Evolutionary conservation across 92 coral and sea anemone species (phyloP), one percentile per base, ranked within the genome.

Genomic region (Actinernus sp.): DNA sequence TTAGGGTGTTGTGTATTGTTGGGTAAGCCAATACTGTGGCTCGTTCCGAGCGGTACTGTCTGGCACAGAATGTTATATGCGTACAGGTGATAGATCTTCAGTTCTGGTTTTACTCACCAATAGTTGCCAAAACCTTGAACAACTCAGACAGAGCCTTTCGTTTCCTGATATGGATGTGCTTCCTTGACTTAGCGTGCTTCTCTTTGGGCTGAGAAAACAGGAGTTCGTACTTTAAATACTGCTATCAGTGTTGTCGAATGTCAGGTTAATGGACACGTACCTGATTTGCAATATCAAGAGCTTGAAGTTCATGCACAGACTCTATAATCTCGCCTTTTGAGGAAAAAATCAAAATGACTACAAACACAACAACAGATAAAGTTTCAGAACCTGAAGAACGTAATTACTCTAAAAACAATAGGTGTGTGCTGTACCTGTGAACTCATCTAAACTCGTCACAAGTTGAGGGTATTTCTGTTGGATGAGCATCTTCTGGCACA

Each of bases 91-190:
- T n/a, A n/a, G n/a, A n/a, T n/a, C n/a, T n/a, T n/a, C n/a, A n/a
- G n/a, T n/a, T n/a, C n/a, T n/a, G n/a, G n/a, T n/a, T n/a, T n/a
- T n/a, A n/a, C n/a, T n/a, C n/a, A n/a, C 98, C 98, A 69, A 91
- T 40, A 7, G 83, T 78, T 7, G 86, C 67, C 14, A 94, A 47
- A 19, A 68, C 74, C 73, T 94, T 94, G 83, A 94, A 94, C 58
- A 94, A 72, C 48, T 94, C 98, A 11, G 98, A 76, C 38, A 94
- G 71, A 13, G 87, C 89, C 30, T 90, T 91, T 10, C 96, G 90
- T 66, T 94, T 94, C 51, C 93, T 55, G 32, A 83, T 77, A 17
- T 91, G 98, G 45, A 94, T 94, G 71, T 94, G 97, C 31, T 94
- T 94, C 9, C 82, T 26, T 40, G 74, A 41, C 57, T 80, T 95